Evolutionary conservation across 2,888 invertebrate genomes (phyloP), one percentile per base, ranked within the genome.

Genomic region (Vanessa cardui): DNA sequence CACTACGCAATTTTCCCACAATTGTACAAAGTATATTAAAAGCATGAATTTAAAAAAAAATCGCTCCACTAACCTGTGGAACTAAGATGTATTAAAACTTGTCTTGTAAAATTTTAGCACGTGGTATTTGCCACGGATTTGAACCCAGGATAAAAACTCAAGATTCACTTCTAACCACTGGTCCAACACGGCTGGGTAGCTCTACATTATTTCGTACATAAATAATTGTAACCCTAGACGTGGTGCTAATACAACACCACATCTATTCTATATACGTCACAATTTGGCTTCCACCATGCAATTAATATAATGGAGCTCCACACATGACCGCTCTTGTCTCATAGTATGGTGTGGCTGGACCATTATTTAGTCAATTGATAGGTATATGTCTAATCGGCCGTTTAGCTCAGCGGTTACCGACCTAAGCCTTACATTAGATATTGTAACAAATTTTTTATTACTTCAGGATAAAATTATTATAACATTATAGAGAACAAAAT

Each of bases 291-390:
- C 71, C 66, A 70, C 70, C 68, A 9, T 58, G 73, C 76, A 76
- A 79, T 80, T 79, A 79, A 77, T 78, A 78, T 78, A 78, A 79
- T 76, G 76, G 75, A 72, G 66, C 59, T 54, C 20, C 33, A 20
- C 58, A 50, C 50, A 21, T 50, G 50, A 50, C 21, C 50, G 50
- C 20, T 50, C 21, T 21, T 6, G 50, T 50, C 50, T 50, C 59
- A 58, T 67, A 39, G 49, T 45, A 60, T 52, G 50, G 58, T 52
- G 54, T 45, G 46, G 39, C 45, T 45, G 54, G n/a, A 54, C 52
- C 62, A 62, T 62, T 62, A 62, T 21, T 44, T 50, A 59, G 44
- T 58, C 50, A 50, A 67, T 62, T 58, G 58, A 67, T 67, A 56
- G 56, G 39, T 56, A 33, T 62, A 62, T 52, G 62, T 52, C 62